phyloP scores from a whole-genome alignment of 1,140 invertebrate species.

The Lordiphosa clarofinis region DNA sequence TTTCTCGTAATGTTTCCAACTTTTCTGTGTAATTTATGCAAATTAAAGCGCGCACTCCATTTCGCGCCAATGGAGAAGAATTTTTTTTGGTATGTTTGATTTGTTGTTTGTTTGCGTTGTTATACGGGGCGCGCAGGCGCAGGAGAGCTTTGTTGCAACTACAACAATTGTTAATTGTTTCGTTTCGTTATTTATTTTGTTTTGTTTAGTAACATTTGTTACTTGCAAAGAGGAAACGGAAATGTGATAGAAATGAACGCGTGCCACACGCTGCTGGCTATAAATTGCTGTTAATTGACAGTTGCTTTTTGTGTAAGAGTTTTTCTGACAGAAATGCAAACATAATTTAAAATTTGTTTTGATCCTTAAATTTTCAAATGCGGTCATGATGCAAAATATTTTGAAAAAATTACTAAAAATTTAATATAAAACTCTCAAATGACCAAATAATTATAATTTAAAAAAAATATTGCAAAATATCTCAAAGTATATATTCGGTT shows the following conservation, averaged over 20 bases:
- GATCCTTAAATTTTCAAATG: too few relatives aligned
- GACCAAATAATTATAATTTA: too few relatives aligned
- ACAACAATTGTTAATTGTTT: conserved; percentile 75
- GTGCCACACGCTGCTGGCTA: conserved; percentile 44
- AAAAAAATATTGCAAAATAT: too few relatives aligned
- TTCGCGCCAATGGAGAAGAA: conserved; percentile 51
- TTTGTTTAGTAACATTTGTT: conserved; percentile 38
- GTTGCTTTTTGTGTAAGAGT: conserved; percentile 17
- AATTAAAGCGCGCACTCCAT: conserved; percentile 76
- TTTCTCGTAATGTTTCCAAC: neutral
- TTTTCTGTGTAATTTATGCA: conserved; percentile 63
- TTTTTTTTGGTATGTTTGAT: conserved; percentile 24
- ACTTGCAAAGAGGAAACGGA: conserved; percentile 35
- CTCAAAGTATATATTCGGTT: too few relatives aligned
- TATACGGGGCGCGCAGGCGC: conserved; percentile 60
- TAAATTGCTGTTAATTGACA: conserved; percentile 73
- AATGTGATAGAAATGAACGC: conserved; percentile 29
- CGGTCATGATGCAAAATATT: too few relatives aligned
- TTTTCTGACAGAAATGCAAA: too few relatives aligned
- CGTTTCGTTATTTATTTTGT: conserved; percentile 52
- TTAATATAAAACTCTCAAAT: too few relatives aligned
- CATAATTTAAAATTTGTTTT: too few relatives aligned
- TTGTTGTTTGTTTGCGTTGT: conserved; percentile 71
- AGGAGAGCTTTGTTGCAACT: conserved; percentile 24
- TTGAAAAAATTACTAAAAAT: too few relatives aligned